Evolutionary conservation across 2,888 invertebrate species (phyloP), one percentile per base, ranked within the genome.

Genomic region (Drosophila borealis): DNA sequence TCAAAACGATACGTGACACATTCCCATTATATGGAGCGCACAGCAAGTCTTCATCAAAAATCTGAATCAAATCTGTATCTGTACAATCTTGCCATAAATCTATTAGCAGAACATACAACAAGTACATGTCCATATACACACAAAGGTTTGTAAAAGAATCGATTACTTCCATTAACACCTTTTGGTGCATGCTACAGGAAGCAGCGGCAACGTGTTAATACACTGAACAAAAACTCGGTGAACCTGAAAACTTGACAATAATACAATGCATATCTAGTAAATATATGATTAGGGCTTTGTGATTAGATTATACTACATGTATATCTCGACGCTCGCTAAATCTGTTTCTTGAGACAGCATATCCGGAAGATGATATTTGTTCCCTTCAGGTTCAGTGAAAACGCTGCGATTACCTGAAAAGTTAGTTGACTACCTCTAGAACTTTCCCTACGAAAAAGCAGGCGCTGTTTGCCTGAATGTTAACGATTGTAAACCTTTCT

Each of bases 91-190:
- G 42, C 68, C 64, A 62, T 41, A 54, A 34, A 66, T 53, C 68
- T 73, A 73, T 66, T 69, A 60, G 48, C 36, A 53, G 19, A 19
- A 10, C n/a, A 34, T 44, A 10, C 1, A 29, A n/a, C 10, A 25
- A 6, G 21, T 11, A 60, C 25, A 13, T 8, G 5, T 2, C n/a
- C n/a, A 21, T 37, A 2, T 4, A 36, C 29, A 44, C 3, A 21
- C 13, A 36, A 29, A 37, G 14, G 46, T 37, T 48, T 64, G 55
- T 57, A 63, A 78, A 51, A 51, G 21, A 67, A 79, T 80, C 83
- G 76, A 81, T 82, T 82, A 53, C 54, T 55, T 67, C 46, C 51
- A 60, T 48, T 74, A 65, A 48, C 80, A 85, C 80, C 61, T 82
- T 63, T 60, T 67, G 59, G 34, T 61, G 57, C 49, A 73, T 45